A percentile compares a stretch with the other conserved stretches of the same genome.
Evolutionary conservation across 1,140 invertebrate genomes (phyloP).

Genomic region (Drosophila busckii): DNA sequence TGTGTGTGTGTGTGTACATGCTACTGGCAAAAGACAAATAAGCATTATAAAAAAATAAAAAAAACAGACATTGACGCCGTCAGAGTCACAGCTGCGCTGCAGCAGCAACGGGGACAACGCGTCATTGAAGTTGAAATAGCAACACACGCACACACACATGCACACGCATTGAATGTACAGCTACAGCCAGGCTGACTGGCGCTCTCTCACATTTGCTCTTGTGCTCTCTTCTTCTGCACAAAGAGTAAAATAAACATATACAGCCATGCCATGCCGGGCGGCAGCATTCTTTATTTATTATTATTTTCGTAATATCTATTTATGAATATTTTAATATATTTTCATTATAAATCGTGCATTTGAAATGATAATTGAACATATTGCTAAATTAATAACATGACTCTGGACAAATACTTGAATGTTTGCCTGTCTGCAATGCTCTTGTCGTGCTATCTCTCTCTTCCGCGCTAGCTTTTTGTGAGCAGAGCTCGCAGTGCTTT

Average conservation of each 20-base stretch:
- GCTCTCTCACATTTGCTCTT: conserved; percentile 22
- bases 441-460: not conserved
- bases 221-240: conserved; percentile 4
- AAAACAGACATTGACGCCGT: conserved; percentile 30
- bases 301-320: too few species aligned
- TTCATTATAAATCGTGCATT: too few species aligned
- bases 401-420: conserved; percentile 11
- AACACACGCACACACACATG: conserved; percentile 1
- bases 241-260: too few species aligned
- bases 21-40: conserved; percentile 38
- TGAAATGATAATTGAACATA: conserved; percentile 17
- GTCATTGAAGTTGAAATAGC: conserved; percentile 22
- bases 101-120: conserved; percentile 18
- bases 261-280: too few species aligned
- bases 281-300: too few species aligned
- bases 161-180: conserved; percentile 20
- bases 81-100: conserved; percentile 16
- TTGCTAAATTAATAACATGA: conserved; percentile 2
- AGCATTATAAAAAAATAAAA: conserved; percentile 41
- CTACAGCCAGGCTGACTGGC: conserved; percentile 29
- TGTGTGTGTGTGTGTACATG: conserved; percentile 4
- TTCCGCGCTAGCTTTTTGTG: not conserved
- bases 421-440: too few species aligned
- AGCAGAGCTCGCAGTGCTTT: not conserved
- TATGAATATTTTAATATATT: too few species aligned